A percentile compares a stretch with the other conserved stretches of the same genome.
phyloP scores from a whole-genome alignment of 2,113 vertebrate genomes.

The Gopherus evgoodei region DNA sequence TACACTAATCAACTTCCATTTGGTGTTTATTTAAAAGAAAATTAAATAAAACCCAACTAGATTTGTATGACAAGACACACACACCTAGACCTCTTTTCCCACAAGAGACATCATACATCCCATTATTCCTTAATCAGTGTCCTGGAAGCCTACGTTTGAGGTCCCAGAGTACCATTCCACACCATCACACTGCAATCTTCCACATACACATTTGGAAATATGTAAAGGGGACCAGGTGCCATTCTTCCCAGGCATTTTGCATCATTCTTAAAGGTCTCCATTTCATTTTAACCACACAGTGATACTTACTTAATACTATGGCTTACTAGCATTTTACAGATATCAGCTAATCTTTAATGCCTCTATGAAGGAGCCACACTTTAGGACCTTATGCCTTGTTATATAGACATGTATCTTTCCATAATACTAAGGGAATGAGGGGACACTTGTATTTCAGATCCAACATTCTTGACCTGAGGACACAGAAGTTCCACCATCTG shows the following conservation, averaged over 20 bases:
- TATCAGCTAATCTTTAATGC: background rate
- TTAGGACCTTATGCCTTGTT: background rate
- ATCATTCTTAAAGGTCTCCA: background rate
- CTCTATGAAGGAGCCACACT: background rate
- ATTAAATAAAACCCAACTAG: background rate
- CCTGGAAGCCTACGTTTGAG: rapidly evolving
- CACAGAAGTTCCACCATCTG: background rate
- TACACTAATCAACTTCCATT: background rate
- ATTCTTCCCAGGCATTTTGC: background rate
- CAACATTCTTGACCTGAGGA: background rate
- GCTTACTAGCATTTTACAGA: background rate
- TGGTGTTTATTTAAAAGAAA: background rate
- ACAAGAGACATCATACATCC: background rate
- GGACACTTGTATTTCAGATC: background rate
- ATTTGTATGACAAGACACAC: rapidly evolving
- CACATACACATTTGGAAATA: rapidly evolving
- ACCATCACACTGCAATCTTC: rapidly evolving
- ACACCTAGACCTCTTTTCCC: background rate
- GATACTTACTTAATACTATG: background rate
- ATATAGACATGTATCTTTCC: background rate
- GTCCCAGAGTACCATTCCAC: background rate
- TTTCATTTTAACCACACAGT: background rate
- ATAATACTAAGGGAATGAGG: background rate
- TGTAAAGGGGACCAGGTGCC: rapidly evolving
- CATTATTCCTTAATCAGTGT: rapidly evolving